Base-by-base conservation (phyloP, 2,113 vertebrate genomes). In the Scopus umbretta region DNA sequence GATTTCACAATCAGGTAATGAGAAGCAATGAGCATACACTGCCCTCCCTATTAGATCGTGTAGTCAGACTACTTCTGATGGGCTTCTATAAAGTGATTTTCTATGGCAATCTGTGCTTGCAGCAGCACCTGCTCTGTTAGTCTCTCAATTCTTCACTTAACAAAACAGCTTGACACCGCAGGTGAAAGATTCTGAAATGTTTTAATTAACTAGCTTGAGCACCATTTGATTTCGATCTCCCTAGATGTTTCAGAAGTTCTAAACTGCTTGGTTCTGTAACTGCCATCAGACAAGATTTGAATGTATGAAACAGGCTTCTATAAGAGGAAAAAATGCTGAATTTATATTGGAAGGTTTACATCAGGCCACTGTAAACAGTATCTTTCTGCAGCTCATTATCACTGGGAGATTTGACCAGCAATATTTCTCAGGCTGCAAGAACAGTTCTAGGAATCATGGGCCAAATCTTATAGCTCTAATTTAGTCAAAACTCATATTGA, bases 151-250 rank as follows among this genome's bases (percentile, higher is more conserved):
- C 90, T 96, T 96, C 65, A 63, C 86, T 95, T 94, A 94, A 92
- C 83, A 88, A 96, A 98, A 94, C 96, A 96, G 94, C 96, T 95
- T 97, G 95, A 96, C 59, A 79, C 72, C 1, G 5, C 93, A 95
- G 96, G 95, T 96, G 96, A 97, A 96, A 84, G 72, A 95, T 96
- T 97, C 95, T 89, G 96, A 95, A 96, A 97, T 84, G 88, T 96
- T 97, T 97, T 96, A 97, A 98, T 98, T 96, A 97, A 97, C 90
- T 96, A 90, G 90, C 92, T 83, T 40, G 61, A 94, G 81, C 92
- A 92, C 75, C 81, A 27, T 96, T 97, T 97, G 95, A 96, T 97
- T 97, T 88, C 86, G 88, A 1, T 96, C 80, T 95, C 82, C 76
- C 66, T 95, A 56, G 85, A 85, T 90, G 84, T 87, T 95, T 91